Conservation (phyloP, 2,888 invertebrate genomes). For the Pterostichus madidus region DNA sequence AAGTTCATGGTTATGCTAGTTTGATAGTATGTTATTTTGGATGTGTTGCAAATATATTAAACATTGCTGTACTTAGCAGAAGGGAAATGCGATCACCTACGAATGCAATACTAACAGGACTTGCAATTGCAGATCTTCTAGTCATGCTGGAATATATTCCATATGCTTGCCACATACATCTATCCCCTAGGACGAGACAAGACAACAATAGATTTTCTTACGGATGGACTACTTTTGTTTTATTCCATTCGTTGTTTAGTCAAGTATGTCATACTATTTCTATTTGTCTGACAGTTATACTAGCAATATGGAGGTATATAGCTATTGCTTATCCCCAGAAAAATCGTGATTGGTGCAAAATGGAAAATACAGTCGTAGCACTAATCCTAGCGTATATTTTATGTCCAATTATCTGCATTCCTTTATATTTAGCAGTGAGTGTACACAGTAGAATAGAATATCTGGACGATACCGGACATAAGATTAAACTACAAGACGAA, state of each 20-base stretch:
- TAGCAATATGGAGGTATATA: constrained; percentile 96
- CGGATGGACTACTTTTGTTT: constrained; percentile 90
- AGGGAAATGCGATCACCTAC: constrained; percentile 95
- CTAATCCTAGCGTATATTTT: constrained; percentile 89
- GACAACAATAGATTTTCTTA: constrained; percentile 82
- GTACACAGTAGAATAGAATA: constrained; percentile 25
- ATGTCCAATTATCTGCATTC: constrained; percentile 91
- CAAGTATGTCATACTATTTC: constrained; percentile 94
- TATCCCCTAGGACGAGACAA: constrained; percentile 81
- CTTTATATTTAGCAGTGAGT: constrained; percentile 84
- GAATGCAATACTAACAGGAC: constrained; percentile 93
- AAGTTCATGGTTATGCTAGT: constrained; percentile 91
- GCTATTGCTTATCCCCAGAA: constrained; percentile 90
- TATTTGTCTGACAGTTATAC: constrained; percentile 93
- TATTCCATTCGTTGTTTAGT: constrained; percentile 93
- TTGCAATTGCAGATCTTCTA: constrained; percentile 95
- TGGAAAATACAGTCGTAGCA: constrained; percentile 86
- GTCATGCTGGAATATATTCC: constrained; percentile 97
- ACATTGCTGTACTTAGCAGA: constrained; percentile 93
- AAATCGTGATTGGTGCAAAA: constrained; percentile 90
- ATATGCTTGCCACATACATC: constrained; percentile 89
- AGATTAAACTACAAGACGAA: constrained; percentile 57
- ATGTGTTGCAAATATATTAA: constrained; percentile 93
- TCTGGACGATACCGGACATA: constrained; percentile 54
- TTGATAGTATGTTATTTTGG: constrained; percentile 93